Conservation (phyloP, 2,888 invertebrate species). For the Cyrtodaria siliqua region DNA sequence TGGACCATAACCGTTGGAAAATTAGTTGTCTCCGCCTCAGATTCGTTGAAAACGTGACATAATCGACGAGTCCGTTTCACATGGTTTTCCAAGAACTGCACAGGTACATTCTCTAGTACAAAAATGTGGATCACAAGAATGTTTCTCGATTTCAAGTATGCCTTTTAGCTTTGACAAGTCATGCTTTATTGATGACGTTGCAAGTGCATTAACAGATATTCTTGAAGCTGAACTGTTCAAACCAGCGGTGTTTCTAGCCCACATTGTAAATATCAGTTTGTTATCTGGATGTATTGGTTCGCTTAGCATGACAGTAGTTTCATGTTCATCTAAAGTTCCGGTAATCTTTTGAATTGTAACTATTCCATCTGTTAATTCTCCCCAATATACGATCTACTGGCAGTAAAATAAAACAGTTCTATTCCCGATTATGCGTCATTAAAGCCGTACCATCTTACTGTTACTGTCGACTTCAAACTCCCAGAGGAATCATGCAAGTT, state of each 20-base stretch:
- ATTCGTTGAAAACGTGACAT: too few relatives aligned
- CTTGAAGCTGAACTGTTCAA: conserved; percentile 38
- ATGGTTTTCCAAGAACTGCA: conserved; percentile 58
- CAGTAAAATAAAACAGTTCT: conserved; percentile 41
- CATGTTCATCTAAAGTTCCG: conserved; percentile 2
- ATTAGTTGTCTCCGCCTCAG: background rate
- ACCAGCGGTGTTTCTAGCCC: conserved; percentile 62
- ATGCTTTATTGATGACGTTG: background rate
- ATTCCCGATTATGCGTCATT: conserved; percentile 63
- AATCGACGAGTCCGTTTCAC: conserved; percentile 10
- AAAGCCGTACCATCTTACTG: conserved; percentile 69
- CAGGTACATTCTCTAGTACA: conserved; percentile 62
- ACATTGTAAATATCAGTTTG: conserved; percentile 56
- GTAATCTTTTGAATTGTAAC: background rate
- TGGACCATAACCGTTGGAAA: background rate
- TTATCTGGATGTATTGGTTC: conserved; percentile 23
- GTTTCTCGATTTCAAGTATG: conserved; percentile 34
- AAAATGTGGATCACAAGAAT: conserved; percentile 58
- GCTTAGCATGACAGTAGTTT: conserved; percentile 5
- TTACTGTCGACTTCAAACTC: conserved; percentile 8
- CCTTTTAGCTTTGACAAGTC: background rate
- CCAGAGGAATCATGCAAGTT: conserved; percentile 6
- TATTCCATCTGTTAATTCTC: conserved; percentile 47
- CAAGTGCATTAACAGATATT: conserved; percentile 21
- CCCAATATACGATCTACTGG: conserved; percentile 52